Percentiles rank a stretch among this genome's conserved stretches.
phyloP scores from a whole-genome alignment of 2,113 vertebrate species.

The Bubalus kerabau region DNA sequence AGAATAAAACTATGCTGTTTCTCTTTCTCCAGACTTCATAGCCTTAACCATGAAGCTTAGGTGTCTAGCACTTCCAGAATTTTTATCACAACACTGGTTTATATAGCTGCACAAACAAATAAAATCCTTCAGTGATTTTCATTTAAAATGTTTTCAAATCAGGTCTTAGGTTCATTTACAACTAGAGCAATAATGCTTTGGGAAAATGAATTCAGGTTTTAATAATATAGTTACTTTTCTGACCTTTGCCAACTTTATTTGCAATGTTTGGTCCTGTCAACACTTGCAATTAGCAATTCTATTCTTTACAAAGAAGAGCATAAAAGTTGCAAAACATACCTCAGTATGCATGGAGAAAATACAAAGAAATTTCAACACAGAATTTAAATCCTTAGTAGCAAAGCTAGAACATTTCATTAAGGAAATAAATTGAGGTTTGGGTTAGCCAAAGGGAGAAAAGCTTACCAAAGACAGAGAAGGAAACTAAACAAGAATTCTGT shows the following conservation, averaged over 20 bases:
- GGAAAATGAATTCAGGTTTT: neutral
- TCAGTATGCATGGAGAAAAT: neutral
- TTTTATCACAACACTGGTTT: neutral
- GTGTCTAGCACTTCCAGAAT: neutral
- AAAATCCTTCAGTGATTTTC: neutral
- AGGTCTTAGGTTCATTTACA: neutral
- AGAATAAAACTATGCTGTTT: neutral
- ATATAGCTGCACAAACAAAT: neutral
- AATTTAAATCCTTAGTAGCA: neutral
- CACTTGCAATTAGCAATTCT: neutral
- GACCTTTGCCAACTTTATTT: neutral
- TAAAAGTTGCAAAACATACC: neutral
- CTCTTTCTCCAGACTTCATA: neutral
- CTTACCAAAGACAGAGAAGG: neutral
- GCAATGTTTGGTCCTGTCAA: neutral
- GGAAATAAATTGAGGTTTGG: neutral
- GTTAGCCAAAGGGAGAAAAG: neutral
- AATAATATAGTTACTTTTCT: neutral
- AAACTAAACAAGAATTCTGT: neutral
- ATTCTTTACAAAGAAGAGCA: neutral
- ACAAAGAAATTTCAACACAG: neutral
- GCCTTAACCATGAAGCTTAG: neutral
- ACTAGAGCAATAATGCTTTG: neutral
- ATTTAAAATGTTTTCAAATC: neutral
- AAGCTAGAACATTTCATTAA: neutral